A percentile compares a stretch with the other conserved stretches of the same genome.
Conservation (phyloP, 2,888 invertebrate genomes). For the Darwinula stevensoni region DNA sequence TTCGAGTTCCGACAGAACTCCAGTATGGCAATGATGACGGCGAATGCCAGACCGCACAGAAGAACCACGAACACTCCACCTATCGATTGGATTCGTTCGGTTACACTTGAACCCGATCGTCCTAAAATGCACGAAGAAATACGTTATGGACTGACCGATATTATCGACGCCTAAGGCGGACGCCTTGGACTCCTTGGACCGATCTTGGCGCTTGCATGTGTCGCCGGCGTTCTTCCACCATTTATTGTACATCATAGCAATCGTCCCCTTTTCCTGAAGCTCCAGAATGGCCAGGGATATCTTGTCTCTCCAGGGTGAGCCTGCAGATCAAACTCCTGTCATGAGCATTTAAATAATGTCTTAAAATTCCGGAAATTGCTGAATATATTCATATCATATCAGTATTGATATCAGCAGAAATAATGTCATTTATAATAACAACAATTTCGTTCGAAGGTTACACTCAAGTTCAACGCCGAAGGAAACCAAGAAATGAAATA, state of each 20-base stretch:
- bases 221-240: conserved; percentile 96
- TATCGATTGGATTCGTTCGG: too few relatives aligned
- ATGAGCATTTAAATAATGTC: too few relatives aligned
- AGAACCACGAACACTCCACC: conserved; percentile 91
- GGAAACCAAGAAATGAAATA: too few relatives aligned
- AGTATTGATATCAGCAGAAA: too few relatives aligned
- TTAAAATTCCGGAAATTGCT: too few relatives aligned
- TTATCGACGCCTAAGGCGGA: conserved; percentile 72
- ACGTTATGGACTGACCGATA: conserved; percentile 35
- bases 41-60: conserved; percentile 61
- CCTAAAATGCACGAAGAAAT: too few relatives aligned
- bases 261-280: conserved; percentile 20
- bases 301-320: conserved; percentile 23
- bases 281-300: conserved; percentile 23
- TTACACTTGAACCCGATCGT: too few relatives aligned
- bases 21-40: conserved; percentile 66
- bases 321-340: too few relatives aligned
- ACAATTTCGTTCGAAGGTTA: too few relatives aligned
- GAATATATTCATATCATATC: too few relatives aligned
- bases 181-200: conserved; percentile 58
- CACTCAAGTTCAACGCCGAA: too few relatives aligned
- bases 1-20: conserved; percentile 71
- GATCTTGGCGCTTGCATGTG: conserved; percentile 56
- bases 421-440: too few relatives aligned
- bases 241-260: conserved; percentile 22